Conservation (phyloP, 1,140 invertebrate species). For the Chelonus insularis region DNA sequence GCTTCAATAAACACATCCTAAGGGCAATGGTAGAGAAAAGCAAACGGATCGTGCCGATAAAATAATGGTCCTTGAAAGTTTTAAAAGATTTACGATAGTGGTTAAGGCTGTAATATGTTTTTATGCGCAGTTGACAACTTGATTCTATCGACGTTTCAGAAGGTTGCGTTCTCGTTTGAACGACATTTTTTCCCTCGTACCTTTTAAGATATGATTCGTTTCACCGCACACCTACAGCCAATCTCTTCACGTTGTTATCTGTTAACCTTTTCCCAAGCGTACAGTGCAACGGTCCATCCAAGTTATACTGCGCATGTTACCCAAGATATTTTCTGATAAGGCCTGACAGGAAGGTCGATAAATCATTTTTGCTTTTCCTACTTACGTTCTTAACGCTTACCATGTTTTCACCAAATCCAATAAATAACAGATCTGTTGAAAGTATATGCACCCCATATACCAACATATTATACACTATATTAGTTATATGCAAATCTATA, state of each 20-base stretch:
- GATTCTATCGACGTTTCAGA: constrained; percentile 30
- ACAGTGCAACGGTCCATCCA: constrained; percentile 7
- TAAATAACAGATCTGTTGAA: too few relatives aligned
- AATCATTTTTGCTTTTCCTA: constrained; percentile 22
- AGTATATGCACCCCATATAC: too few relatives aligned
- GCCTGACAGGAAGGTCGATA: constrained; percentile 5
- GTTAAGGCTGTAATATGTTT: constrained; percentile 29
- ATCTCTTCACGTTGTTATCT: constrained; percentile 27
- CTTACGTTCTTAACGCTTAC: constrained; percentile 13
- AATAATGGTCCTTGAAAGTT: constrained; percentile 30
- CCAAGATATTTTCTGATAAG: constrained; percentile 13
- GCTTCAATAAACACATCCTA: background rate
- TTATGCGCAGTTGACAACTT: constrained; percentile 37
- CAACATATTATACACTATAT: too few relatives aligned
- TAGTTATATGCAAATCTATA: background rate
- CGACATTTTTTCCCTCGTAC: constrained; percentile 18
- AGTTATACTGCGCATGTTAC: constrained; percentile 13
- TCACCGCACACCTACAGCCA: constrained; percentile 11
- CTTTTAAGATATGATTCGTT: background rate
- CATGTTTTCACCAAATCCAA: too few relatives aligned
- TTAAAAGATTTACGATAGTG: constrained; percentile 43
- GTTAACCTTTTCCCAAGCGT: constrained; percentile 8
- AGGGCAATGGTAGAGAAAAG: constrained; percentile 2
- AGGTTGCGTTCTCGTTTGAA: constrained; percentile 5
- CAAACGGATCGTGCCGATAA: constrained; percentile 21